These are phyloP conservation scores for Mylabris sibirica DNA, from an alignment of 2,888 invertebrate genomes.

Conservation along the genomic window DNA sequence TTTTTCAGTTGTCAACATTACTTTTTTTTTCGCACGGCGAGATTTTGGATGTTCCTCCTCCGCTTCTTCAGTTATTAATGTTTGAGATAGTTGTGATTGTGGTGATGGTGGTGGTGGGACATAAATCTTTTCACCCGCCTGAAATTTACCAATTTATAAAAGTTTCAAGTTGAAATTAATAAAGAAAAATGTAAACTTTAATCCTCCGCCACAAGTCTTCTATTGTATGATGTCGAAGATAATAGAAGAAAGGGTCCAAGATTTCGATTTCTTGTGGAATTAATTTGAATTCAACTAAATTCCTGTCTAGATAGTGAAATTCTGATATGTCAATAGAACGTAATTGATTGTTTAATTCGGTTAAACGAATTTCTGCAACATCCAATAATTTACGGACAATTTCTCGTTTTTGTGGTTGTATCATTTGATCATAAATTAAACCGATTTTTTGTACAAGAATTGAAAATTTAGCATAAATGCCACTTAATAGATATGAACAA, in stretches of 20 bases:
- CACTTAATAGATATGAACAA: conserved; percentile 64
- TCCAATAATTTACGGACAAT: conserved; percentile 68
- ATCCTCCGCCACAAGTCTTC: conserved; percentile 54
- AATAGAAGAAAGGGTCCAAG: conserved; percentile 69
- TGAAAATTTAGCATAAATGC: conserved; percentile 65
- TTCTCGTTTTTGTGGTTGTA: conserved; percentile 67
- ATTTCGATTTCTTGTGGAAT: conserved; percentile 73
- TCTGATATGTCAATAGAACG: conserved; percentile 68
- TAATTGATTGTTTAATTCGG: conserved; percentile 67
- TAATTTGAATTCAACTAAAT: conserved; percentile 72
- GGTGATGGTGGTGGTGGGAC: conserved; percentile 43
- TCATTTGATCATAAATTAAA: conserved; percentile 69
- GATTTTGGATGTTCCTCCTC: not conserved
- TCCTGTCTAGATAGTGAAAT: conserved; percentile 77
- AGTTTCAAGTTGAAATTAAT: not conserved
- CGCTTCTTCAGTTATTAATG: not conserved
- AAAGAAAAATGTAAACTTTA: conserved; percentile 27
- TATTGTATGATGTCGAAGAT: conserved; percentile 64
- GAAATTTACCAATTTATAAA: conserved; percentile 2
- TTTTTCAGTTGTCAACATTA: conserved; percentile 24
- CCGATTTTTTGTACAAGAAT: conserved; percentile 66
- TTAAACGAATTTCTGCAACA: conserved; percentile 64
- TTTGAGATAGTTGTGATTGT: conserved; percentile 22
- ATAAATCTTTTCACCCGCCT: conserved; percentile 54
- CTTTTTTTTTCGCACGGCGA: not conserved